Percentiles rank a stretch among this genome's conserved stretches.
Conservation (phyloP, 2,888 invertebrate species). For the Sepioteuthis lessoniana region DNA sequence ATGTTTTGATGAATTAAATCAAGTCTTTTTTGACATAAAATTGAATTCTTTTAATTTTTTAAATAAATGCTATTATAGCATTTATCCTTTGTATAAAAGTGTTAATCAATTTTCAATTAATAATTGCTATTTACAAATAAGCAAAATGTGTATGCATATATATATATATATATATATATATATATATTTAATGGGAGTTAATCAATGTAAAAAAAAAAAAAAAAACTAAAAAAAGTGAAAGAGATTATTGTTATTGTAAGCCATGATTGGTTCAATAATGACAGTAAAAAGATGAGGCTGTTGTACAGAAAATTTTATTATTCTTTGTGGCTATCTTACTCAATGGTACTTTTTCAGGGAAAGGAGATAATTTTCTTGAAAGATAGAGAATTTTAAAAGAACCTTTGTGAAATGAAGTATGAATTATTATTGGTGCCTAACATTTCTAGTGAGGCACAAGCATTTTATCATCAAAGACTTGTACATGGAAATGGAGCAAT, state of each 20-base stretch:
- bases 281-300: too few relatives aligned
- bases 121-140: neutral
- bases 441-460: neutral
- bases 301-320: neutral
- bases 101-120: neutral
- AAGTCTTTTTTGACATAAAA: too few relatives aligned
- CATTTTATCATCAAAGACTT: conserved; percentile 33
- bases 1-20: too few relatives aligned
- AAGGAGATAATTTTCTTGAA: neutral
- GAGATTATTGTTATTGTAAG: neutral
- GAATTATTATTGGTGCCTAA: neutral
- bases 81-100: too few relatives aligned
- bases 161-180: too few relatives aligned
- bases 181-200: too few relatives aligned
- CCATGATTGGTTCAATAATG: too few relatives aligned
- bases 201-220: too few relatives aligned
- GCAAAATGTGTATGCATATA: neutral
- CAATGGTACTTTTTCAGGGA: neutral
- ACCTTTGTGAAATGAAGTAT: neutral
- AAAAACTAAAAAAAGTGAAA: neutral
- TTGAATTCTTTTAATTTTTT: too few relatives aligned
- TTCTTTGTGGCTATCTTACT: neutral
- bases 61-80: too few relatives aligned
- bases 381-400: neutral
- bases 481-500: neutral